Evolutionary conservation across 2,113 vertebrate species (phyloP).

Genomic region (Apus apus): DNA sequence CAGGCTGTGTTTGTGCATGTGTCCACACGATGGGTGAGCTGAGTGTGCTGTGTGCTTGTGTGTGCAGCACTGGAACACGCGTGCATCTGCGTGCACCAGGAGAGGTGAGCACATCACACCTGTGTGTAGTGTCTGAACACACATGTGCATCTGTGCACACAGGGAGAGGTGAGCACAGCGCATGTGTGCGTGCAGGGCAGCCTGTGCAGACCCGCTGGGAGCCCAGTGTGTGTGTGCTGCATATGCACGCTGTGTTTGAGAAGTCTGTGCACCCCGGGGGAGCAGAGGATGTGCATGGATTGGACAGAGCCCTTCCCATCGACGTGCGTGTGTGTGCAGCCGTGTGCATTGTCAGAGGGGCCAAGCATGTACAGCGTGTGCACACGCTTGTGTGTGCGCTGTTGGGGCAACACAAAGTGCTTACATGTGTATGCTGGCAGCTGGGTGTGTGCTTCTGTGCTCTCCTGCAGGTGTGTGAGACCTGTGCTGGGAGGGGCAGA

Average conservation of each 20-base stretch:
- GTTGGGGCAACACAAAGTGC: background rate
- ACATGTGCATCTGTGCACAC: fast-evolving
- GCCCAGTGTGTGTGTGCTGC: fast-evolving
- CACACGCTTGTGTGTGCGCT: fast-evolving
- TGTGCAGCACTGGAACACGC: fast-evolving
- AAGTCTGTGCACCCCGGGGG: fast-evolving
- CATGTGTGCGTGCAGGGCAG: background rate
- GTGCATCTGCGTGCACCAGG: fast-evolving
- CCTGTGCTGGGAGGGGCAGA: background rate
- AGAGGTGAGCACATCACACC: fast-evolving
- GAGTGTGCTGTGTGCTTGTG: fast-evolving
- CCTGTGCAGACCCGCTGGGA: fast-evolving
- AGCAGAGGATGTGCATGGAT: fast-evolving
- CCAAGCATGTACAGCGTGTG: fast-evolving
- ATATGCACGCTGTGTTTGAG: fast-evolving
- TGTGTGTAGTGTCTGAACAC: too few relatives aligned
- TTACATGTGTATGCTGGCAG: fast-evolving
- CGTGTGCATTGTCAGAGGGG: fast-evolving
- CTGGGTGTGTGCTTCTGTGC: background rate
- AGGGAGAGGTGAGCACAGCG: fast-evolving
- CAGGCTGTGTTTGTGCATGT: fast-evolving
- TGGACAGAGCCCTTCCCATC: background rate
- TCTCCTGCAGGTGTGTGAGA: background rate
- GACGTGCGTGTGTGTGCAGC: fast-evolving
- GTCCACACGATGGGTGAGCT: too few relatives aligned